These are phyloP conservation scores for Acanthacorydalis orientalis DNA, from an alignment of 2,888 invertebrate species.

Conservation along the genomic window DNA sequence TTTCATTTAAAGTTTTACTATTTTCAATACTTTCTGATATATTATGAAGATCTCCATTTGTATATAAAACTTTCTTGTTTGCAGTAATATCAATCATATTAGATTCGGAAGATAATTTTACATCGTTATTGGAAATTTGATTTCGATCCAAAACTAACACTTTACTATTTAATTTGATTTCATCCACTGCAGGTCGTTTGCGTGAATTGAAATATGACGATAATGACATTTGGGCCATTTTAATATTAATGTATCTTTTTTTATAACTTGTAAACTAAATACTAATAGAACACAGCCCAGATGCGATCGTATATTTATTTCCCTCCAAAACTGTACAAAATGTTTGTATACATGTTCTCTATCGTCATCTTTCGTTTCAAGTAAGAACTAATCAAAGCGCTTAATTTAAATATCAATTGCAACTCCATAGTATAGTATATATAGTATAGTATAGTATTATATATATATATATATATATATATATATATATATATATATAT, in stretches of 20 bases:
- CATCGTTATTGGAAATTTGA: background rate
- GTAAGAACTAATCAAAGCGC: too few species aligned
- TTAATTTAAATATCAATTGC: too few species aligned
- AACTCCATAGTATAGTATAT: too few species aligned
- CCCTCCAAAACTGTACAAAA: conserved; percentile 1
- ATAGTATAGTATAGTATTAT: background rate
- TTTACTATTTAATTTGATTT: conserved; percentile 36
- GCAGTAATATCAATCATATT: background rate
- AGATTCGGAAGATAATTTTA: background rate
- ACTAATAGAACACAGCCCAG: background rate
- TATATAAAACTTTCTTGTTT: conserved; percentile 9
- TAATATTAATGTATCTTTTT: conserved; percentile 6
- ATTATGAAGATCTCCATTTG: background rate
- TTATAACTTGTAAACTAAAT: background rate
- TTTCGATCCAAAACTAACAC: conserved; percentile 24
- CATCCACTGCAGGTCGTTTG: conserved; percentile 57
- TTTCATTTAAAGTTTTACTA: background rate
- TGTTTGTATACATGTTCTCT: too few species aligned
- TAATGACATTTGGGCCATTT: conserved; percentile 63
- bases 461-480: too few species aligned
- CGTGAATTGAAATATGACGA: conserved; percentile 59
- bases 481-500: too few species aligned
- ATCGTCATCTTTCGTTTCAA: too few species aligned
- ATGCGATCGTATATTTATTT: background rate
- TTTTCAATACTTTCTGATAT: background rate